Base-by-base conservation (phyloP, 2,113 vertebrate species). In the Dromaius novaehollandiae region DNA sequence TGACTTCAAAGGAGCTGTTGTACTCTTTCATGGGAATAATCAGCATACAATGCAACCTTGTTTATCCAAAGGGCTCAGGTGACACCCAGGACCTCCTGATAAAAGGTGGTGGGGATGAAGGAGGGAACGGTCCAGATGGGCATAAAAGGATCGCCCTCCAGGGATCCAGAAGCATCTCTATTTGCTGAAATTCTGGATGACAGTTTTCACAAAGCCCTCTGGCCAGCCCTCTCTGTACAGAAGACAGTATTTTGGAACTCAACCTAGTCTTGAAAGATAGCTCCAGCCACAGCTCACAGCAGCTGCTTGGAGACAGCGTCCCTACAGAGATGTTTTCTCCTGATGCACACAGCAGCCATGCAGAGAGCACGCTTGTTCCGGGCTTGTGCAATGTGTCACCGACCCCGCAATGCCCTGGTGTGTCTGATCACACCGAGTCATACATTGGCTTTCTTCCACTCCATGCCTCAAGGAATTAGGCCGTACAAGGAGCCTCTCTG, bases 1-100 rank as follows among this genome's bases (percentile, higher is more conserved):
- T 66, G 90, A 94, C 88, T 95, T 97, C 96, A 95, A 95, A 96
- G 88, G 66, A 75, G 66, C 66, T 82, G 91, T 76, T 84, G 73
- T 90, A 73, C 60, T 96, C 93, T 94, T 95, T 95, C 90, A 63
- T 64, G 82, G 88, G 84, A 96, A 89, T 95, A 92, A 91, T 92
- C 76, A 86, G 34, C 48, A 58, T 85, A 92, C 95, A 96, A 78
- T 92, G 84, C 81, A 82, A 95, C 83, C 65, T 53, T 92, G 88
- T 94, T 97, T 95, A 89, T 66, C 58, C 79, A 42, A 92, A 93
- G 82, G 90, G 90, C 73, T 98, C 94, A 91, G 95, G 95, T 96
- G 86, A 96, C 96, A 85, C 74, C 71, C 65, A 26, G 92, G 88
- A 65, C 70, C 74, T 85, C 73, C 90, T 73, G 84, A 94, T 63